Evolutionary conservation across 2,888 invertebrate species (phyloP), one percentile per base, ranked within the genome.

Genomic region (Drosophila melanosoma): DNA sequence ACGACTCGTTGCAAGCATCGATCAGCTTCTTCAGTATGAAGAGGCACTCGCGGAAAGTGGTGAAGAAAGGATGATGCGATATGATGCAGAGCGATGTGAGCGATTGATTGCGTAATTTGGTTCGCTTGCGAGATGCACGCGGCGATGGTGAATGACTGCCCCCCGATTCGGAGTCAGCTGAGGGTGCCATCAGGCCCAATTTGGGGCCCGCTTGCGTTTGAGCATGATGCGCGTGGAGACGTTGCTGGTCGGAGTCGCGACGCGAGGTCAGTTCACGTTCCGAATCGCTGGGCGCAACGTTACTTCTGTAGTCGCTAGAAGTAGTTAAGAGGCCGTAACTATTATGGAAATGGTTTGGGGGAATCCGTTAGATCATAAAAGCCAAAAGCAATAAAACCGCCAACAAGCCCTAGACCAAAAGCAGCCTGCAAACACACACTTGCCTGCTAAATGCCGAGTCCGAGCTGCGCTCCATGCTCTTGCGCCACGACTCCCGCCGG

Each of bases 31-130:
- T 98, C 90, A 99, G 94, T 87, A 99, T 97, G 94, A 97, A 97
- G 87, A 99, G 95, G 94, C 99, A 98, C 94, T 99, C 98, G 81
- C 99, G 97, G 94, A 99, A 99, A 91, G 97, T 98, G 76, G 99
- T 97, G 94, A 99, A 99, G 94, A 99, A 99, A 42, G 99, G 99
- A 94, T 99, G 99, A 94, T 99, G 99, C 75, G 99, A 99, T 67
- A 99, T 95, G 83, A 99, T 95, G 94, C 99, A 99, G 67, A 99
- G 94, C 57, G 99, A 99, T 45, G 99, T 99, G 82, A 99, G 94
- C 17, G 99, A 98, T 93, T 98, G 98, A 93, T 97, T 98, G 87
- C 98, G 95, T 82, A 97, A 94, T 88, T 97, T 95, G 95, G 97
- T 97, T 91, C 97, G 94, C 91, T 96, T 95, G 79, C 97, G 94